Conservation (phyloP, 2,888 invertebrate species). For the Ctenicera cuprea region DNA sequence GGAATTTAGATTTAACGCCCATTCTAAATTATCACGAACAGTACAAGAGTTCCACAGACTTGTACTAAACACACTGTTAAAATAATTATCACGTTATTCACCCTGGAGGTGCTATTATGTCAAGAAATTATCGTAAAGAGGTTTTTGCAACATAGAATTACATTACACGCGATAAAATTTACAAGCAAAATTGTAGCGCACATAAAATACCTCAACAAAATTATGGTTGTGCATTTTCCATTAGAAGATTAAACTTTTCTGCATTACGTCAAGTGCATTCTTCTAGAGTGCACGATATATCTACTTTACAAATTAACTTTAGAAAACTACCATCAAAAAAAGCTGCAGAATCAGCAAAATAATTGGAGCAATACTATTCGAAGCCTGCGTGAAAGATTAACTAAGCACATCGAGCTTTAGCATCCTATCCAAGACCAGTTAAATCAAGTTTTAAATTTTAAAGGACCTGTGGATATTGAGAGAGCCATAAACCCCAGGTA, state of each 20-base stretch:
- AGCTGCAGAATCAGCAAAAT: neutral
- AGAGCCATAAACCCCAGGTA: constrained; percentile 55
- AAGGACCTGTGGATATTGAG: constrained; percentile 55
- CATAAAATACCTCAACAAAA: constrained; percentile 8
- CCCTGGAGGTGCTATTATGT: neutral
- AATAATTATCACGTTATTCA: constrained; percentile 9
- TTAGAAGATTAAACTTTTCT: constrained; percentile 45
- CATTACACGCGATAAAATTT: constrained; percentile 34
- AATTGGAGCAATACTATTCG: neutral
- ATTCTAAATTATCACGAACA: neutral
- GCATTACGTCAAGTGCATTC: constrained; percentile 13
- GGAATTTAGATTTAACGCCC: neutral
- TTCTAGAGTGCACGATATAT: constrained; percentile 10
- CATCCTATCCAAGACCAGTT: constrained; percentile 9
- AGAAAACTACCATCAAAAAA: neutral
- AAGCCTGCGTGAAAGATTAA: neutral
- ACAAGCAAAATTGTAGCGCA: constrained; percentile 16
- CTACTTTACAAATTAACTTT: constrained; percentile 2
- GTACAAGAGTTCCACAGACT: neutral
- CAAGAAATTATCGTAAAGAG: constrained; percentile 11
- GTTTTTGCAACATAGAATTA: constrained; percentile 4
- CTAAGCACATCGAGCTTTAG: constrained; percentile 1
- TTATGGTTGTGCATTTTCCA: constrained; percentile 44
- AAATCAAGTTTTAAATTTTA: constrained; percentile 53
- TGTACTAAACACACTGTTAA: neutral